Evolutionary conservation across 30 jellyfish, hydroid and myxozoan genomes (phyloP).

Genomic region (Turritopsis rubra): DNA sequence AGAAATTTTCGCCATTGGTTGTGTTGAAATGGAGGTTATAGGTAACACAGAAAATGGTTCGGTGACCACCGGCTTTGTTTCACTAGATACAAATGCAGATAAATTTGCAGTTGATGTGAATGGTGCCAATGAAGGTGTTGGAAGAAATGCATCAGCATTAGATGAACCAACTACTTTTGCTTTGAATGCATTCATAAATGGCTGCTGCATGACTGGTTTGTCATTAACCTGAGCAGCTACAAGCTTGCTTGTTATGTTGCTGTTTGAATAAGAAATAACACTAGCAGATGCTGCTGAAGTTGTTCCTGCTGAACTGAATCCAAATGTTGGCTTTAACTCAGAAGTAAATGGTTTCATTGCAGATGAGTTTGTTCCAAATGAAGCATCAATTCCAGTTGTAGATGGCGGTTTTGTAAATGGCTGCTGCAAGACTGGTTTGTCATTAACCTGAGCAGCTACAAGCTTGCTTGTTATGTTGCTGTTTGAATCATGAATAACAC

Average conservation of each 20-base stretch:
- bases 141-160: background rate
- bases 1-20: background rate
- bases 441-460: background rate
- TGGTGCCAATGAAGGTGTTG: background rate
- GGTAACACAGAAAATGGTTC: background rate
- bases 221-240: background rate
- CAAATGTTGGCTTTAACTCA: background rate
- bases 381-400: too few relatives aligned
- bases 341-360: background rate
- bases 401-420: background rate
- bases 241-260: background rate
- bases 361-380: background rate
- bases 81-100: background rate
- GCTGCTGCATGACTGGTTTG: background rate
- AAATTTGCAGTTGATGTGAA: background rate
- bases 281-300: background rate
- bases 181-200: background rate
- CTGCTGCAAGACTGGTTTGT: background rate
- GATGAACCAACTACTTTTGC: background rate
- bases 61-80: background rate
- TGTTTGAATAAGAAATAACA: background rate
- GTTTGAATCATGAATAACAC: background rate
- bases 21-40: background rate
- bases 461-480: background rate
- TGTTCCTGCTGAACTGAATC: background rate